Percentiles rank a stretch among this genome's conserved stretches.
phyloP scores from a whole-genome alignment of 1,140 invertebrate species.

The Aradophagus sp. region DNA sequence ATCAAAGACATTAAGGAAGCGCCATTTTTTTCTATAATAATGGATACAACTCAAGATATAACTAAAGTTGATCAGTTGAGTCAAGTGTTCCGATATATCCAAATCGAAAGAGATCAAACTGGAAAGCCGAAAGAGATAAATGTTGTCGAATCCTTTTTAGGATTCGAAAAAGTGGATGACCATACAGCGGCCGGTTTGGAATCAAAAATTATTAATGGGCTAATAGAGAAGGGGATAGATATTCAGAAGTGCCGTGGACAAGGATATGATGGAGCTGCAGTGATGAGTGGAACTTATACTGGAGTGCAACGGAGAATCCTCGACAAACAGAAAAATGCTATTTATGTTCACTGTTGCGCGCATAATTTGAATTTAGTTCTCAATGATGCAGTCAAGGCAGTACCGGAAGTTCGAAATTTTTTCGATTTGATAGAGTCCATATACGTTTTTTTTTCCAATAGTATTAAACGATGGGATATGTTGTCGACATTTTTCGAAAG shows the following conservation, averaged over 20 bases:
- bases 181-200: constrained; percentile 47
- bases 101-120: constrained; percentile 33
- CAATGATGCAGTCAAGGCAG: constrained; percentile 9
- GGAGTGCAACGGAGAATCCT: too few relatives aligned
- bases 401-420: constrained; percentile 16
- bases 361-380: too few relatives aligned
- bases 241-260: too few relatives aligned
- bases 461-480: constrained; percentile 16
- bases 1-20: constrained; percentile 51
- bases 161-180: constrained; percentile 47
- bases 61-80: constrained; percentile 53
- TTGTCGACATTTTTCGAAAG: background rate
- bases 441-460: constrained; percentile 7
- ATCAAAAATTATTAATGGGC: constrained; percentile 46
- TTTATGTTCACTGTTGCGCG: constrained; percentile 57
- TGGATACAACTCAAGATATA: constrained; percentile 61
- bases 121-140: constrained; percentile 30
- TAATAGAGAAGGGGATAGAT: constrained; percentile 56
- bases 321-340: too few relatives aligned
- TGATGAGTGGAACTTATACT: too few relatives aligned
- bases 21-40: constrained; percentile 59
- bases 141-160: constrained; percentile 47
- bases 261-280: too few relatives aligned
- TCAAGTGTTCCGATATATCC: constrained; percentile 43
- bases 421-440: constrained; percentile 6